Evolutionary conservation across 2,888 invertebrate genomes (phyloP).

Genomic region (Sphinx pinastri): DNA sequence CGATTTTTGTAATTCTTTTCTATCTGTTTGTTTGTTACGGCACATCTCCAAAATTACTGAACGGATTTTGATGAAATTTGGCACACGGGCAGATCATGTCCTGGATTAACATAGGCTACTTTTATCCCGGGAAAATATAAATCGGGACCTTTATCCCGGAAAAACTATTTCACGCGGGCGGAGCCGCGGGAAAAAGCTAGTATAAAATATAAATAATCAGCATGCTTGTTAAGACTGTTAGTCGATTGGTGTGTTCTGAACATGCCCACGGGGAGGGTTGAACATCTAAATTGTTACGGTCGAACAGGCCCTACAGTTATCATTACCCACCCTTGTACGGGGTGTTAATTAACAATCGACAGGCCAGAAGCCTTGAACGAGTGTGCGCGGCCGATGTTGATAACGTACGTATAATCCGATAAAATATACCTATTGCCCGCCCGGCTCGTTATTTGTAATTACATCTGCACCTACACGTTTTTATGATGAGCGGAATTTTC

Average conservation of each 20-base stretch:
- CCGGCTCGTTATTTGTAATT: constrained; percentile 72
- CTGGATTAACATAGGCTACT: too few relatives aligned
- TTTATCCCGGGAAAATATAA: too few relatives aligned
- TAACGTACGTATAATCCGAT: constrained; percentile 76
- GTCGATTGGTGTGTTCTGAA: constrained; percentile 9
- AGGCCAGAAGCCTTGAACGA: constrained; percentile 47
- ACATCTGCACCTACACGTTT: constrained; percentile 50
- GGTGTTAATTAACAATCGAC: constrained; percentile 70
- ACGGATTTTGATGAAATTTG: too few relatives aligned
- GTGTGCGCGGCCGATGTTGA: constrained; percentile 58
- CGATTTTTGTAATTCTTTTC: too few relatives aligned
- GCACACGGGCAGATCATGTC: too few relatives aligned
- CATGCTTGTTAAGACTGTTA: not conserved
- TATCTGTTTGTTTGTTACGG: too few relatives aligned
- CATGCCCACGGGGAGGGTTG: constrained; percentile 19
- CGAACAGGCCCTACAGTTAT: constrained; percentile 32
- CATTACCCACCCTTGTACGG: constrained; percentile 49
- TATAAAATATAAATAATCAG: too few relatives aligned
- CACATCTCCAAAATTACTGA: too few relatives aligned
- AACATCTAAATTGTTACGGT: constrained; percentile 24
- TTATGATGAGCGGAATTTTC: constrained; percentile 45
- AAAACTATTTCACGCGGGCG: too few relatives aligned
- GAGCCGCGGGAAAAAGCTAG: too few relatives aligned
- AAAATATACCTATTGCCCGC: constrained; percentile 70
- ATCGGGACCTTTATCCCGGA: too few relatives aligned